Evolutionary conservation across 2,888 invertebrate species (phyloP), one percentile per base, ranked within the genome.

Genomic region (Eupithecia dodoneata): DNA sequence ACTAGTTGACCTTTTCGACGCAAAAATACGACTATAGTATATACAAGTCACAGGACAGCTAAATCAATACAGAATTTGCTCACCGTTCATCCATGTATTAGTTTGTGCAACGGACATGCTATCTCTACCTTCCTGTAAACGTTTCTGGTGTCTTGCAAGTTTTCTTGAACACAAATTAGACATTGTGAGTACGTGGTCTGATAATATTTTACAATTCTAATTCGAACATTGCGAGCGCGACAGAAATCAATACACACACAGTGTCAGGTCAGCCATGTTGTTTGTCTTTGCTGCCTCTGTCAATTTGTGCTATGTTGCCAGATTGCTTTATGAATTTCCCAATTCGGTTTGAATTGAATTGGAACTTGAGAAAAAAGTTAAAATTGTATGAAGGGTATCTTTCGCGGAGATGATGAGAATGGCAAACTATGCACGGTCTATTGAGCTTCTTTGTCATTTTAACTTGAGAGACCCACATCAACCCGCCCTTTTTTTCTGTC

Each of bases 11-110:
- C 85, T 85, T 79, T 85, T 76, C 75, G 80, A 71, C 70, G 73
- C 72, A 71, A 77, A 80, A 79, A 72, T 67, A 67, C 15, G 41
- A 49, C 13, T 66, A 15, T 55, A 44, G 15, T 77, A 66, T 66
- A 59, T 67, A 55, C 52, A 45, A 45, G 63, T 71, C 30, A 47
- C 47, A 49, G 70, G 70, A 70, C 70, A 12, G 71, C 42, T 85
- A 87, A 87, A 89, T 90, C 90, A 89, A 91, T 89, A 90, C 89
- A 90, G 89, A 85, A 83, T 80, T 80, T 85, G 86, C 96, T 97
- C 96, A 98, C 98, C 98, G 92, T 98, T 97, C 96, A 97, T 97
- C 98, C 98, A 98, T 87, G 97, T 96, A 92, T 97, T 97, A 66
- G 97, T 97, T 95, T 98, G 98, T 75, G 97, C 96, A 85, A 97